Evolutionary conservation across 2,888 invertebrate genomes (phyloP).

Genomic region (Ennomos erosarius): DNA sequence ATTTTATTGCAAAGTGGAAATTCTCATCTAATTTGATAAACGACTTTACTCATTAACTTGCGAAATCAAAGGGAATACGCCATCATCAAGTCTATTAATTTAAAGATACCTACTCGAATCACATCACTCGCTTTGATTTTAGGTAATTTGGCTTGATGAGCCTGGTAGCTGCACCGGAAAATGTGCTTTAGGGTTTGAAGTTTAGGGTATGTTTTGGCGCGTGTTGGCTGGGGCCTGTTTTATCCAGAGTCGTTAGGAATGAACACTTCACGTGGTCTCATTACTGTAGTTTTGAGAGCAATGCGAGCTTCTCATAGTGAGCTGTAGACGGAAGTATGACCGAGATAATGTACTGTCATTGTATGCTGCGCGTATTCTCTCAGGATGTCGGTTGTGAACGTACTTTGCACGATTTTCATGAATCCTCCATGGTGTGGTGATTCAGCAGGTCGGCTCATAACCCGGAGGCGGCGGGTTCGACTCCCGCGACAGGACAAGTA

Average conservation of each 20-base stretch:
- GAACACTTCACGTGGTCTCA: slow-evolving; percentile 56
- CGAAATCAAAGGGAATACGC: slow-evolving; percentile 37
- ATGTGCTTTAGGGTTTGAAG: slow-evolving; percentile 12
- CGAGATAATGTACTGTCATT: slow-evolving; percentile 50
- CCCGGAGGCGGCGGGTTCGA: too few relatives aligned
- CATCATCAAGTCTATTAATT: slow-evolving; percentile 44
- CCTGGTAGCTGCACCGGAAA: slow-evolving; percentile 19
- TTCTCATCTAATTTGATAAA: slow-evolving; percentile 32
- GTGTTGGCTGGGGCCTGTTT: slow-evolving; percentile 40
- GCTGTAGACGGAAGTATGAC: slow-evolving; percentile 42
- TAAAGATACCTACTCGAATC: slow-evolving; percentile 39
- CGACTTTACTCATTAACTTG: slow-evolving; percentile 35
- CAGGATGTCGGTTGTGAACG: slow-evolving; percentile 10
- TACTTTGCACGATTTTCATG: too few relatives aligned
- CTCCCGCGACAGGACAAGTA: too few relatives aligned
- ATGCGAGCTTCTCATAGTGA: slow-evolving; percentile 47
- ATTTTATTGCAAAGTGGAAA: slow-evolving; percentile 3
- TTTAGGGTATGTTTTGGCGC: slow-evolving; percentile 40
- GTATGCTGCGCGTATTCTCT: slow-evolving; percentile 43
- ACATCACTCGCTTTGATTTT: slow-evolving; percentile 46
- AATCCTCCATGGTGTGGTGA: too few relatives aligned
- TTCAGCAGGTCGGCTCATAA: too few relatives aligned
- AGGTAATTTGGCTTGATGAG: slow-evolving; percentile 40
- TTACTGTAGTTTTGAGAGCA: slow-evolving; percentile 54
- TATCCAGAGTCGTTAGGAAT: slow-evolving; percentile 48